These are phyloP conservation scores for Craterocephalus amniculus DNA, from an alignment of 2,797 vertebrate species.

Conservation along the genomic window DNA sequence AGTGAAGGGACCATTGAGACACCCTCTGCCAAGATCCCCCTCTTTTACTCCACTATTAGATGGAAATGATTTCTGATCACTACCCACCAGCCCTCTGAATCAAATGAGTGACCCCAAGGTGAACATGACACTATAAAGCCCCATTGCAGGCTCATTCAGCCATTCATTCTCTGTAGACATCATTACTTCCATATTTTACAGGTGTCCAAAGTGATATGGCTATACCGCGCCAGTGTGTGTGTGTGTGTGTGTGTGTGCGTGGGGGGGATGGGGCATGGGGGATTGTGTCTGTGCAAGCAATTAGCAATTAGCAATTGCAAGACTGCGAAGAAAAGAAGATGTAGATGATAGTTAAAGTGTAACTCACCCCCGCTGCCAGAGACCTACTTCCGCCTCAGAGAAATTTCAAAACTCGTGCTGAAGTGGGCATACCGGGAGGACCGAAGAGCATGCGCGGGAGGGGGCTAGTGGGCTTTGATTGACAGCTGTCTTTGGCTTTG, in stretches of 20 bases:
- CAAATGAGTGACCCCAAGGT: constrained; percentile 76
- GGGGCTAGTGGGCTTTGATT: too few species aligned
- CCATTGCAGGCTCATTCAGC: constrained; percentile 67
- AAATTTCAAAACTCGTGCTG: too few species aligned
- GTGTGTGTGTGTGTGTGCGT: too few species aligned
- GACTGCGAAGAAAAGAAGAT: constrained; percentile 5
- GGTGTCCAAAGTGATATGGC: constrained; percentile 68
- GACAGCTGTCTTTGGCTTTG: too few species aligned
- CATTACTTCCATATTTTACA: constrained; percentile 80
- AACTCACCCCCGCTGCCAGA: too few species aligned
- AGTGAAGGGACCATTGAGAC: constrained; percentile 37
- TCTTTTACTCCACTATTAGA: constrained; percentile 61
- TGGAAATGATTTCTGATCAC: constrained; percentile 76
- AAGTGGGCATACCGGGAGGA: too few species aligned
- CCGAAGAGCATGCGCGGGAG: too few species aligned
- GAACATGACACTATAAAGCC: constrained; percentile 61
- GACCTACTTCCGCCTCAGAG: too few species aligned
- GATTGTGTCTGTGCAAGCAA: not conserved
- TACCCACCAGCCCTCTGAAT: constrained; percentile 65
- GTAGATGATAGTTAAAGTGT: constrained; percentile 28
- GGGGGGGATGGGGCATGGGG: too few species aligned
- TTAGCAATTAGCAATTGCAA: not conserved
- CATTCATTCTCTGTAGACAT: constrained; percentile 74
- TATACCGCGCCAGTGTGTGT: constrained; percentile 2
- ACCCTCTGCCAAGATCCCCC: constrained; percentile 40